Conservation (phyloP, 2,113 vertebrate species). For the Nerophis lumbriciformis region DNA sequence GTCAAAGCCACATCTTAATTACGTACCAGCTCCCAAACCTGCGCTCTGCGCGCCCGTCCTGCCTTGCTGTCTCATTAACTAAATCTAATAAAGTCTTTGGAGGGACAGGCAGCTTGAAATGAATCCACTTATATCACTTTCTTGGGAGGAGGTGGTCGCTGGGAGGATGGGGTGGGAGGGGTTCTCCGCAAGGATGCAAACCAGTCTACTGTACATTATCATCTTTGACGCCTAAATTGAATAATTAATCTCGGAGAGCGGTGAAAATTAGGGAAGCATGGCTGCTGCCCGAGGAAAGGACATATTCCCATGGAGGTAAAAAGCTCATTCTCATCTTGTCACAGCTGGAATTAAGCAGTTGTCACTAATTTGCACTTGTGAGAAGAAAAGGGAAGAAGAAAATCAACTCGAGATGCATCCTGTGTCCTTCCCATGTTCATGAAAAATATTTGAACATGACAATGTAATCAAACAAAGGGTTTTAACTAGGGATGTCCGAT, state of each 20-base stretch:
- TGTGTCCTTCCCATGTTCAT: slow-evolving; percentile 1
- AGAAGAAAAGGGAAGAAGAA: background rate
- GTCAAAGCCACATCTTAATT: slow-evolving; percentile 66
- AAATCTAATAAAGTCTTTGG: slow-evolving; percentile 70
- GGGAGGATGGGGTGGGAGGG: background rate
- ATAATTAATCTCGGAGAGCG: slow-evolving; percentile 57
- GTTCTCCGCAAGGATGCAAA: slow-evolving; percentile 50
- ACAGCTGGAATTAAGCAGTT: background rate
- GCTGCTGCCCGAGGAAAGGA: slow-evolving; percentile 6
- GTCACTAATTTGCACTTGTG: background rate
- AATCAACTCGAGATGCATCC: slow-evolving; percentile 8
- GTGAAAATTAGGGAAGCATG: slow-evolving; percentile 42
- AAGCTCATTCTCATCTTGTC: slow-evolving; percentile 1
- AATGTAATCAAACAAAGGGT: background rate
- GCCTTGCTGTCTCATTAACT: slow-evolving; percentile 68
- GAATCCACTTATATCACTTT: slow-evolving; percentile 68
- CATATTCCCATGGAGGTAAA: slow-evolving; percentile 2
- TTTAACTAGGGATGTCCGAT: too few relatives aligned
- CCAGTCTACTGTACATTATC: slow-evolving; percentile 47
- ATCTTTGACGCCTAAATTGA: slow-evolving; percentile 44
- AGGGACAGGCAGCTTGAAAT: slow-evolving; percentile 66
- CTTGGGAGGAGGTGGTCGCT: slow-evolving; percentile 36
- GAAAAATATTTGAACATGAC: slow-evolving; percentile 2
- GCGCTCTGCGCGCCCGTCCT: slow-evolving; percentile 48
- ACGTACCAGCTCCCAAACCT: slow-evolving; percentile 67